These are phyloP conservation scores for Ectropis crepuscularia DNA, from an alignment of 2,888 invertebrate species.

Conservation along the genomic window DNA sequence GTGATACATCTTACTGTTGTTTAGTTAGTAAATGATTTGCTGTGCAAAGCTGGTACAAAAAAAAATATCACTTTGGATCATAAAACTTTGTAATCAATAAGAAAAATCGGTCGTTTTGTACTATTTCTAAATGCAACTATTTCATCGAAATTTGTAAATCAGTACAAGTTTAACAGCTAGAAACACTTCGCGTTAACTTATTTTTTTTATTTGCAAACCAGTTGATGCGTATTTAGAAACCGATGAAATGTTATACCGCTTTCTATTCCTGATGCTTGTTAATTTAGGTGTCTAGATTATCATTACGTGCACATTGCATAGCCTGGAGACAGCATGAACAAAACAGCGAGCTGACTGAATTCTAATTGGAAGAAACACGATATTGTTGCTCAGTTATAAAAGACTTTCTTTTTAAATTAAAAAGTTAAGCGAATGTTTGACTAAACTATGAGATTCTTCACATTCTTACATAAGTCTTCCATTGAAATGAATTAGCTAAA, in stretches of 20 bases:
- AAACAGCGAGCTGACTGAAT: slow-evolving; percentile 3
- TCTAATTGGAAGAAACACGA: slow-evolving; percentile 10
- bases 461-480: slow-evolving; percentile 33
- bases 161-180: no score
- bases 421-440: slow-evolving; percentile 12
- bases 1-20: no score
- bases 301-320: slow-evolving; percentile 7
- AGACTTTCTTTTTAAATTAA: slow-evolving; percentile 15
- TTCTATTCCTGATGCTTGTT: slow-evolving; percentile 25
- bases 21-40: no score
- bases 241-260: slow-evolving; percentile 26
- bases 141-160: no score
- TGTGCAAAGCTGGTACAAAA: no score
- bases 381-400: slow-evolving; percentile 5
- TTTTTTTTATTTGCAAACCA: neutral
- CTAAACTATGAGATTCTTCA: slow-evolving; percentile 15
- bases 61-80: no score
- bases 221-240: slow-evolving; percentile 12
- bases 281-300: slow-evolving; percentile 21
- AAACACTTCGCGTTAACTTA: no score
- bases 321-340: slow-evolving; percentile 10
- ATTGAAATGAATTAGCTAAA: slow-evolving; percentile 35
- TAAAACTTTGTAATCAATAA: no score
- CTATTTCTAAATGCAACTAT: no score
- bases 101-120: no score